phyloP scores from a whole-genome alignment of 2,888 invertebrate genomes.

The Tenthredo amoena region DNA sequence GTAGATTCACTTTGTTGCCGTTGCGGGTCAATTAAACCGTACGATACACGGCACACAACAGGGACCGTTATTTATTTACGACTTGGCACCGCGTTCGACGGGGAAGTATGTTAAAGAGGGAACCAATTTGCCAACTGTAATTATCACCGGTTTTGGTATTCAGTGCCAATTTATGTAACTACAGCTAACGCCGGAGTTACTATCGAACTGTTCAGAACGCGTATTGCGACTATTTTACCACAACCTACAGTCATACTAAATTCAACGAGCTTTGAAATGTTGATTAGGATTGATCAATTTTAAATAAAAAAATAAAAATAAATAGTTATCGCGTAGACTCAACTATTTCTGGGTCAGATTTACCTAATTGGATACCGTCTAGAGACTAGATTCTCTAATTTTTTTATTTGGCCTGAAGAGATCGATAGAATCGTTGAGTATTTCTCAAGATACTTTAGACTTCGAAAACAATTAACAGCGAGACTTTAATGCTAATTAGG shows the following conservation, averaged over 20 bases:
- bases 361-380: neutral
- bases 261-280: neutral
- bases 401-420: neutral
- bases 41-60: constrained; percentile 24
- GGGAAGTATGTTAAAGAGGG: neutral
- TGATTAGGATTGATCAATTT: too few relatives aligned
- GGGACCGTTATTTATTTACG: constrained; percentile 46
- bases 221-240: neutral
- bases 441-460: neutral
- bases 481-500: neutral
- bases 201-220: neutral
- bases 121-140: constrained; percentile 36
- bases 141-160: constrained; percentile 33
- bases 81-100: constrained; percentile 2
- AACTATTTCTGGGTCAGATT: neutral
- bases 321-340: neutral
- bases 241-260: neutral
- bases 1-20: constrained; percentile 9
- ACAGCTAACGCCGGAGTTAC: constrained; percentile 22
- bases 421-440: constrained; percentile 17
- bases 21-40: constrained; percentile 36
- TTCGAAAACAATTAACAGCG: neutral
- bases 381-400: neutral
- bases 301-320: neutral
- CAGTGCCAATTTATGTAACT: constrained; percentile 35